Conservation (phyloP, 2,888 invertebrate species). For the Monochamus alternatus region DNA sequence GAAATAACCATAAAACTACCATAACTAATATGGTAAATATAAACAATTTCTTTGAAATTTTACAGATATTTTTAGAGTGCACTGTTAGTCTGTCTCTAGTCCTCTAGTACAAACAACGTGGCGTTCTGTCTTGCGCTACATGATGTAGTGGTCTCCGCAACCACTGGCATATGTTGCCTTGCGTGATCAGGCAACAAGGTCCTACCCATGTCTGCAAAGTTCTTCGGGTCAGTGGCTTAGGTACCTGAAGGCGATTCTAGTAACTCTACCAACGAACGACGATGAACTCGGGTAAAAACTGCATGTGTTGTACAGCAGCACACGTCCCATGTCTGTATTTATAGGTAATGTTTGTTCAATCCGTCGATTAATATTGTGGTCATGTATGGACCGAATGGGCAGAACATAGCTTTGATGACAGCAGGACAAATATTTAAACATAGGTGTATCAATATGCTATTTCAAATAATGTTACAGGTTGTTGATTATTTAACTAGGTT, state of each 20-base stretch:
- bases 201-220: constrained; percentile 34
- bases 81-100: too few species aligned
- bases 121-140: too few species aligned
- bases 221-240: constrained; percentile 57
- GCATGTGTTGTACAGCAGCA: constrained; percentile 53
- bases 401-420: not conserved
- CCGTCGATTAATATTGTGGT: constrained; percentile 1
- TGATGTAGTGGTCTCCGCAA: too few species aligned
- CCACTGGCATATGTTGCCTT: not conserved
- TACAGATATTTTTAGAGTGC: too few species aligned
- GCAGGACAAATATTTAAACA: not conserved
- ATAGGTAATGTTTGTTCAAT: constrained; percentile 2
- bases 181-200: constrained; percentile 20
- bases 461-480: too few species aligned
- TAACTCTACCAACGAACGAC: constrained; percentile 45
- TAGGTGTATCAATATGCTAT: not conserved
- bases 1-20: too few species aligned
- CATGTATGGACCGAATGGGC: not conserved
- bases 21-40: too few species aligned
- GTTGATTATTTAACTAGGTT: too few species aligned
- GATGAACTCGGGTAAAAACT: constrained; percentile 61
- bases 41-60: too few species aligned
- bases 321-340: constrained; percentile 25
- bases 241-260: constrained; percentile 56
- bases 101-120: too few species aligned